A percentile compares a stretch with the other conserved stretches of the same genome.
Evolutionary conservation across 2,113 vertebrate species (phyloP).

Genomic region (Acanthisitta chloris): DNA sequence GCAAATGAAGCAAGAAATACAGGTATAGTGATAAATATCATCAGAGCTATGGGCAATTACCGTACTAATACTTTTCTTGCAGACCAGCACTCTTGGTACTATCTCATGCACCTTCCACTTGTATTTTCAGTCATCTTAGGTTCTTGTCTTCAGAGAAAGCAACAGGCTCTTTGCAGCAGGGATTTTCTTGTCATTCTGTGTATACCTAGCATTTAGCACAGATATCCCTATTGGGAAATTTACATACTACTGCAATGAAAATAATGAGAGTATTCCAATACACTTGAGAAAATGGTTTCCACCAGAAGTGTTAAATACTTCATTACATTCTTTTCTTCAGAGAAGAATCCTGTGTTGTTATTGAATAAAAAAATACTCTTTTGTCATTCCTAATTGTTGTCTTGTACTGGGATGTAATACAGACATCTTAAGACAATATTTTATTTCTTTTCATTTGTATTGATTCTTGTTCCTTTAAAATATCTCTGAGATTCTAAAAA

Average conservation of each 20-base stretch:
- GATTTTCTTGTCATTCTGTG: not conserved
- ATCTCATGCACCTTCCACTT: not conserved
- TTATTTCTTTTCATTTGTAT: not conserved
- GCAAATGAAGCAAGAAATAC: constrained; percentile 60
- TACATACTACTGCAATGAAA: not conserved
- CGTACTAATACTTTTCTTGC: not conserved
- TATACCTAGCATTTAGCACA: not conserved
- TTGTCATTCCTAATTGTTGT: not conserved
- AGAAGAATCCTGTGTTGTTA: not conserved
- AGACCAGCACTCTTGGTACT: not conserved
- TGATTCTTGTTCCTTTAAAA: not conserved
- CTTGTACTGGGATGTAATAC: not conserved
- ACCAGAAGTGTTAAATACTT: not conserved
- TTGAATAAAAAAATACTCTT: not conserved
- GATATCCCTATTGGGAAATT: not conserved
- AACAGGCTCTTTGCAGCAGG: not conserved
- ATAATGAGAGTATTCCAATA: not conserved
- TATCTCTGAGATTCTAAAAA: not conserved
- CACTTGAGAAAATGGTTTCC: not conserved
- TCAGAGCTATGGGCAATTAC: not conserved
- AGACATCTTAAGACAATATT: not conserved
- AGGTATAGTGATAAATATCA: constrained; percentile 41
- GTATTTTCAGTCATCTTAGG: not conserved
- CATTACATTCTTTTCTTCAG: not conserved
- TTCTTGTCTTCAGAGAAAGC: not conserved